Percentiles rank a stretch among this genome's conserved stretches.
These are phyloP conservation scores for Apodemus agrarius DNA, from an alignment of 2,797 vertebrate species.

Conservation along the genomic window DNA sequence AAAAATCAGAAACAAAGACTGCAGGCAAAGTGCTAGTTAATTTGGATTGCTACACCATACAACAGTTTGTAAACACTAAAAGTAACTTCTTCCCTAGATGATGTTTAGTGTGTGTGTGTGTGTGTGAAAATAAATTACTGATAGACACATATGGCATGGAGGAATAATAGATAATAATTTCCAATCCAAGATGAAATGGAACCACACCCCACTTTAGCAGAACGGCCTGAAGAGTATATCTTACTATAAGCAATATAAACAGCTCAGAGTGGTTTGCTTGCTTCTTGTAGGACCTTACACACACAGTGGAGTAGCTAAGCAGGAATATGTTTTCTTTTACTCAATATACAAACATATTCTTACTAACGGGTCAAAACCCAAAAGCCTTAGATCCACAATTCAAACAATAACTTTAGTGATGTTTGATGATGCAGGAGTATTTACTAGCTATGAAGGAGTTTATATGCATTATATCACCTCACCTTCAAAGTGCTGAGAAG, in stretches of 20 bases:
- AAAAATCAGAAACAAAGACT: constrained; percentile 4
- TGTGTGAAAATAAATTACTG: constrained; percentile 8
- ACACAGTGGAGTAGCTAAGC: neutral
- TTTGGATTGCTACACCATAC: neutral
- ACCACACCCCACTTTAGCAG: neutral
- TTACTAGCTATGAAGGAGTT: neutral
- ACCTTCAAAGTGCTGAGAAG: constrained; percentile 6
- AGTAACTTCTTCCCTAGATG: constrained; percentile 28
- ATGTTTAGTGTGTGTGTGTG: neutral
- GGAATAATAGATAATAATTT: neutral
- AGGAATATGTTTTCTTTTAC: neutral
- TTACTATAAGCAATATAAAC: constrained; percentile 2
- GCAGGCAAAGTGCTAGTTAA: constrained; percentile 5
- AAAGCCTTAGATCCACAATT: constrained; percentile 24
- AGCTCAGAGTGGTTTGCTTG: neutral
- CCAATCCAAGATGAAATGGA: neutral
- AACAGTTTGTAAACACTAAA: constrained; percentile 8
- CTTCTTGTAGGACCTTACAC: neutral
- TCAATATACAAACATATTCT: constrained; percentile 33
- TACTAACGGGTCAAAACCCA: neutral
- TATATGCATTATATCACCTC: neutral
- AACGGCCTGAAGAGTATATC: constrained; percentile 34
- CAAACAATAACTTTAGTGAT: neutral
- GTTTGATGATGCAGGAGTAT: neutral
- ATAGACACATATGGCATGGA: constrained; percentile 10